Evolutionary conservation across 2,113 vertebrate species (phyloP).

Genomic region (Blennius ocellaris): DNA sequence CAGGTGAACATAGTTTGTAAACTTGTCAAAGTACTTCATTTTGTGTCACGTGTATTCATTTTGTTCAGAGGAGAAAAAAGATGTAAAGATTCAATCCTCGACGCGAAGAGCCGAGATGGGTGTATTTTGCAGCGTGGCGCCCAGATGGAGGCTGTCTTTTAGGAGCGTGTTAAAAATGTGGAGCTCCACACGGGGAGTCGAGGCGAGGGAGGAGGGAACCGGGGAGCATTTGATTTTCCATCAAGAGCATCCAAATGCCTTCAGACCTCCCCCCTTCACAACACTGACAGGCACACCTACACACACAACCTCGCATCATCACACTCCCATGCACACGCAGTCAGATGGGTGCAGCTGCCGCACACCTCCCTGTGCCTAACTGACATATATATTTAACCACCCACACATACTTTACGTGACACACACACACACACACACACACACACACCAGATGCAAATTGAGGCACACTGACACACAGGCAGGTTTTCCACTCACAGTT

Average conservation of each 20-base stretch:
- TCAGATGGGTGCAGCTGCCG: constrained; percentile 63
- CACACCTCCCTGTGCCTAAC: constrained; percentile 57
- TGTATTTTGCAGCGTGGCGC: constrained; percentile 6
- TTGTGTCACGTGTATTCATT: not conserved
- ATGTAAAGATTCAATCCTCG: constrained; percentile 20
- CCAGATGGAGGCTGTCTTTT: constrained; percentile 45
- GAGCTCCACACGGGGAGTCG: constrained; percentile 14
- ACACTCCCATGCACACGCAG: constrained; percentile 54
- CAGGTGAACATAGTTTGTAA: constrained; percentile 2
- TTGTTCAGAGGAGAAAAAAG: constrained; percentile 12
- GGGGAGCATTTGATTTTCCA: constrained; percentile 58
- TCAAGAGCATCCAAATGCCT: constrained; percentile 53
- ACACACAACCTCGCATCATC: constrained; percentile 52
- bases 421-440: constrained; percentile 8
- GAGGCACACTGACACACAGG: constrained; percentile 47
- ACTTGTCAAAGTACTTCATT: constrained; percentile 1
- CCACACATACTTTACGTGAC: constrained; percentile 49
- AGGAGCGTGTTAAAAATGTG: constrained; percentile 28
- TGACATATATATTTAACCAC: constrained; percentile 76
- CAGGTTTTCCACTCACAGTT: constrained; percentile 18
- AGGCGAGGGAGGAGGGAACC: constrained; percentile 14
- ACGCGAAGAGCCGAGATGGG: constrained; percentile 23
- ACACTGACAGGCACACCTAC: constrained; percentile 54
- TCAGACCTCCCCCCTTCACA: constrained; percentile 43
- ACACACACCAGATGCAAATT: constrained; percentile 26